Evolutionary conservation across 2,797 vertebrate genomes (phyloP).

Genomic region (Poecile montanus): DNA sequence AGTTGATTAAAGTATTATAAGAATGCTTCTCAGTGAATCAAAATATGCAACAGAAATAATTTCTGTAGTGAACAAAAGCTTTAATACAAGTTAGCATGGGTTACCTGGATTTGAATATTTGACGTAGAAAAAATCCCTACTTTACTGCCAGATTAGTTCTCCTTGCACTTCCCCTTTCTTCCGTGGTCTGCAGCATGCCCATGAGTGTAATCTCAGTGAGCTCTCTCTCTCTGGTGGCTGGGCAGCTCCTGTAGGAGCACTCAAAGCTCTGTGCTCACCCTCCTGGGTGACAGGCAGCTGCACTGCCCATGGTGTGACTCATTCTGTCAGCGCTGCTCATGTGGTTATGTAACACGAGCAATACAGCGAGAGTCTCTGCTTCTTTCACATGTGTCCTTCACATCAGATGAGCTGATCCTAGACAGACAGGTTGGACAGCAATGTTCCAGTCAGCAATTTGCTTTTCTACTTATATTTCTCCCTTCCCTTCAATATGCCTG

Average conservation of each 20-base stretch:
- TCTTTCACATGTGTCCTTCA: neutral
- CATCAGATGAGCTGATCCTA: neutral
- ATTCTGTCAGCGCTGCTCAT: neutral
- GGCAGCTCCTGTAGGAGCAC: neutral
- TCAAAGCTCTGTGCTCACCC: neutral
- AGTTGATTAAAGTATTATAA: neutral
- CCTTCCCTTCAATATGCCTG: neutral
- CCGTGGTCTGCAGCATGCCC: neutral
- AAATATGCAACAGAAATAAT: neutral
- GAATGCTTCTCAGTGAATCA: neutral
- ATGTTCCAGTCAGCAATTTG: neutral
- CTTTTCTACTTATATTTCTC: neutral
- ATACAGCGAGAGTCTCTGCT: accelerated
- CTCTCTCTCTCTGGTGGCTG: neutral
- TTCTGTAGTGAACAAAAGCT: neutral
- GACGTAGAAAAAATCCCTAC: neutral
- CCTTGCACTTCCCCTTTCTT: neutral
- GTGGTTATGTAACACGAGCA: accelerated
- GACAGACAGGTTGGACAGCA: neutral
- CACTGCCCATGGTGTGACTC: neutral
- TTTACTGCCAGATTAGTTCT: neutral
- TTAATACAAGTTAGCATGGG: neutral
- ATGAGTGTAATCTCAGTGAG: neutral
- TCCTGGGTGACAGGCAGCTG: neutral
- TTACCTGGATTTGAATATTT: neutral